These are phyloP conservation scores for Tuberolachnus salignus DNA, from an alignment of 2,888 invertebrate species.

Conservation along the genomic window DNA sequence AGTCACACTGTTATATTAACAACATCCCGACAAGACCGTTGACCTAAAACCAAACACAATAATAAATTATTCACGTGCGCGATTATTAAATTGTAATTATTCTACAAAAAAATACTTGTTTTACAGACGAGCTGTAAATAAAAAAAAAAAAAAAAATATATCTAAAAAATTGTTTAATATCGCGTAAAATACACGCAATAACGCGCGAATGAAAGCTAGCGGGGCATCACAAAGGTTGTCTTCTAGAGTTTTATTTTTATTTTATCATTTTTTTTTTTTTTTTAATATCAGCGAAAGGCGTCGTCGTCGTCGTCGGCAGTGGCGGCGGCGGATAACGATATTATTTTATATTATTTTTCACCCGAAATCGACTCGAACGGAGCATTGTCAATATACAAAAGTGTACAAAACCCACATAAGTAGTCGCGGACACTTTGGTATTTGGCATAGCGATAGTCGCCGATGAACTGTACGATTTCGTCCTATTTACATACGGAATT, in stretches of 20 bases:
- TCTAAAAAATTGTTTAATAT: too few relatives aligned
- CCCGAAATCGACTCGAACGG: background rate
- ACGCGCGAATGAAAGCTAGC: background rate
- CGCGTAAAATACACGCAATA: background rate
- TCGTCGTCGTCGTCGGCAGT: too few relatives aligned
- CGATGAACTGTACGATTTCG: background rate
- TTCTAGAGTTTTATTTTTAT: background rate
- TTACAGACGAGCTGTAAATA: too few relatives aligned
- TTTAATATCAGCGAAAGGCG: conserved; percentile 8
- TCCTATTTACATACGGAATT: conserved; percentile 9
- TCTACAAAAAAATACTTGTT: background rate
- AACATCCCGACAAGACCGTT: conserved; percentile 12
- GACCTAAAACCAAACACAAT: conserved; percentile 34
- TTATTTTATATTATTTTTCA: conserved; percentile 16
- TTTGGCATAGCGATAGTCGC: background rate
- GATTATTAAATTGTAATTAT: background rate
- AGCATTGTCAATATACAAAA: conserved; percentile 11
- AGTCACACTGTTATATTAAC: background rate
- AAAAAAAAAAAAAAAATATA: too few relatives aligned
- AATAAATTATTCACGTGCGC: too few relatives aligned
- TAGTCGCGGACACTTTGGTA: conserved; percentile 14
- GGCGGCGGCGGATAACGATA: background rate
- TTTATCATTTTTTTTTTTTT: background rate
- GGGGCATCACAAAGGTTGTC: background rate
- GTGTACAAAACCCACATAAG: background rate